A percentile compares a stretch with the other conserved stretches of the same genome.
These are phyloP conservation scores for Philypnodon macrostomus DNA, from an alignment of 2,797 vertebrate genomes.

Conservation along the genomic window DNA sequence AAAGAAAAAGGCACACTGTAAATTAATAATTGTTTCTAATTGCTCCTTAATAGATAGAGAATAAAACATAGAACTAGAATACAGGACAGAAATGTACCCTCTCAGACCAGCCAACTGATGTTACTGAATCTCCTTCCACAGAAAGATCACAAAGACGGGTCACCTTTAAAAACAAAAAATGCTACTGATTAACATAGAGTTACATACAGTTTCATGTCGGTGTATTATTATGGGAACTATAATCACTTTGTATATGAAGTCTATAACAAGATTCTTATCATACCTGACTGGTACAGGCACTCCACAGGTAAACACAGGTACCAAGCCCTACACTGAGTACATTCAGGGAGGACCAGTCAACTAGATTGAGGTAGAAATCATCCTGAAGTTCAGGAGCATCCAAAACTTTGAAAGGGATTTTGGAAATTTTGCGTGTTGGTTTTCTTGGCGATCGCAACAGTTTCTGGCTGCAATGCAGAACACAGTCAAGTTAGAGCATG, in stretches of 20 bases:
- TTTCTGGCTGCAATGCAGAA: slow-evolving; percentile 83
- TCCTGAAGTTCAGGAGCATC: slow-evolving; percentile 97
- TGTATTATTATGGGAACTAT: too few relatives aligned
- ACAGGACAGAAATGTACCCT: slow-evolving; percentile 77
- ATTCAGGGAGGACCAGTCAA: slow-evolving; percentile 98
- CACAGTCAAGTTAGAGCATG: background rate
- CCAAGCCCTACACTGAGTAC: slow-evolving; percentile 97
- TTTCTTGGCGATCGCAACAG: slow-evolving; percentile 93
- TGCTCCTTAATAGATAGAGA: background rate
- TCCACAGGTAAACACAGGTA: slow-evolving; percentile 98
- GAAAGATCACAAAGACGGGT: slow-evolving; percentile 96
- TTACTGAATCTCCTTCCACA: slow-evolving; percentile 97
- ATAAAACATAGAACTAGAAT: background rate
- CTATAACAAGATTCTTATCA: slow-evolving; percentile 31
- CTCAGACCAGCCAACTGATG: slow-evolving; percentile 97
- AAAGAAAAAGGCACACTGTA: background rate
- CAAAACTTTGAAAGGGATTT: slow-evolving; percentile 98
- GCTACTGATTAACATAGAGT: background rate
- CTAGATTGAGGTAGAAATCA: slow-evolving; percentile 98
- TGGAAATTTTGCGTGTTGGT: slow-evolving; percentile 96
- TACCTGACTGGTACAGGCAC: slow-evolving; percentile 97
- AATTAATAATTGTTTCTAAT: background rate
- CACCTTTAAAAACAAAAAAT: slow-evolving; percentile 74
- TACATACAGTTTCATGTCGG: too few relatives aligned
- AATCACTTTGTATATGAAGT: too few relatives aligned